phyloP scores from a whole-genome alignment of 2,113 vertebrate genomes.

The Ahaetulla prasina region DNA sequence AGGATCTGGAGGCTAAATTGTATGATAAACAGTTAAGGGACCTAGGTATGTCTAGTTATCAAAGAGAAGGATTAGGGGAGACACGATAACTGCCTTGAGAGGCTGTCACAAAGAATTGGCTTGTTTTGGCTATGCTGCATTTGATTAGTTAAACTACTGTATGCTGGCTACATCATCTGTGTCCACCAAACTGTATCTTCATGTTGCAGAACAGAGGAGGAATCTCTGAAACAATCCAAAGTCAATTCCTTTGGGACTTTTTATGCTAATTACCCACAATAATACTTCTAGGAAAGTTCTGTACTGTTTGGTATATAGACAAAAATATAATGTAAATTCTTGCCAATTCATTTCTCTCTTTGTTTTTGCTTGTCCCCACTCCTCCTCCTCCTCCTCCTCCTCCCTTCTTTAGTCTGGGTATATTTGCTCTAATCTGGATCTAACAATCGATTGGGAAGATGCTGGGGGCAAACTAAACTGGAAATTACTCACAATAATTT shows the following conservation, averaged over 20 bases:
- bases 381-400: neutral
- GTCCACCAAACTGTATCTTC: neutral
- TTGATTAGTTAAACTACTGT: neutral
- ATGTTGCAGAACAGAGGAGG: neutral
- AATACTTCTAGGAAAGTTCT: neutral
- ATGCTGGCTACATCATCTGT: neutral
- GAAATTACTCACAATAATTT: neutral
- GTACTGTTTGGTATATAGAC: neutral
- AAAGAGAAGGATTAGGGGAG: neutral
- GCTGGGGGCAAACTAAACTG: neutral
- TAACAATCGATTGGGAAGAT: neutral
- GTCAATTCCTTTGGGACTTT: neutral
- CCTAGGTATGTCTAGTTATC: neutral
- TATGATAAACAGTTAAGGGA: neutral
- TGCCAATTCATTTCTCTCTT: neutral
- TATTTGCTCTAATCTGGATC: neutral
- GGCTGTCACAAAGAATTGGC: neutral
- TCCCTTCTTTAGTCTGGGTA: neutral
- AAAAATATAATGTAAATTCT: neutral
- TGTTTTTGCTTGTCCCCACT: neutral
- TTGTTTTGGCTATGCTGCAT: neutral
- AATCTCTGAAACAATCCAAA: neutral
- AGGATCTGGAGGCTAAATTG: neutral
- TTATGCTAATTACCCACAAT: neutral
- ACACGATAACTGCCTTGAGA: neutral